These are phyloP conservation scores for Cynodonichthys magdalenae DNA, from an alignment of 2,797 vertebrate species.

Conservation along the genomic window DNA sequence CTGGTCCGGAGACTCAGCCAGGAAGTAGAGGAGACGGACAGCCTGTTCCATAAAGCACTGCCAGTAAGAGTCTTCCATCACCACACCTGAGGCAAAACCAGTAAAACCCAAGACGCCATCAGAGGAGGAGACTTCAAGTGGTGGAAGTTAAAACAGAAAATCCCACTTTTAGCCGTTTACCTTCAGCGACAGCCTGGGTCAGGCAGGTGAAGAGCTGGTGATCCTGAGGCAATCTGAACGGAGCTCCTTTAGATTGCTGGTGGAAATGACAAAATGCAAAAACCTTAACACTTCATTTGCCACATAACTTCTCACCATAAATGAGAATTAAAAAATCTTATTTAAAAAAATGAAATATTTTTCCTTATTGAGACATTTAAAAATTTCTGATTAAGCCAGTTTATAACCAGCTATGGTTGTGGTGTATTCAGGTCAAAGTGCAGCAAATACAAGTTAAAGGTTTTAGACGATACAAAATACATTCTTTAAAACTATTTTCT, in stretches of 20 bases:
- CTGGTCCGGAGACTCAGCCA: conserved; percentile 92
- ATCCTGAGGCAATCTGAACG: conserved; percentile 88
- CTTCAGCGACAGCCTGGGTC: conserved; percentile 81
- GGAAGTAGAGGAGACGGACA: conserved; percentile 87
- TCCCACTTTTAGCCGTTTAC: conserved; percentile 31
- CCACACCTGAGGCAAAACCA: conserved; percentile 65
- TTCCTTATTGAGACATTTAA: too few relatives aligned
- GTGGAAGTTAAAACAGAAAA: not conserved
- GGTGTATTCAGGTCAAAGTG: not conserved
- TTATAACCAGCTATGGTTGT: not conserved
- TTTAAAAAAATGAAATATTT: too few relatives aligned
- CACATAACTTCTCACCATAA: not conserved
- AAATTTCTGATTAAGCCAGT: too few relatives aligned
- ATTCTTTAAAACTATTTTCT: not conserved
- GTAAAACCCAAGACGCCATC: not conserved
- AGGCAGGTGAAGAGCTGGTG: conserved; percentile 88
- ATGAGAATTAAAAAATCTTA: too few relatives aligned
- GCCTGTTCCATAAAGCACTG: conserved; percentile 92
- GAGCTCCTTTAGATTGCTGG: conserved; percentile 78
- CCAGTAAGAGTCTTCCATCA: conserved; percentile 86
- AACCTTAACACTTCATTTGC: not conserved
- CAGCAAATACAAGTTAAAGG: not conserved
- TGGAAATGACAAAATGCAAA: conserved; percentile 33
- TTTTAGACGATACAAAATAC: not conserved
- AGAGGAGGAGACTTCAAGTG: not conserved